Conservation (phyloP, 2,888 invertebrate species). For the Oscheius sp. region DNA sequence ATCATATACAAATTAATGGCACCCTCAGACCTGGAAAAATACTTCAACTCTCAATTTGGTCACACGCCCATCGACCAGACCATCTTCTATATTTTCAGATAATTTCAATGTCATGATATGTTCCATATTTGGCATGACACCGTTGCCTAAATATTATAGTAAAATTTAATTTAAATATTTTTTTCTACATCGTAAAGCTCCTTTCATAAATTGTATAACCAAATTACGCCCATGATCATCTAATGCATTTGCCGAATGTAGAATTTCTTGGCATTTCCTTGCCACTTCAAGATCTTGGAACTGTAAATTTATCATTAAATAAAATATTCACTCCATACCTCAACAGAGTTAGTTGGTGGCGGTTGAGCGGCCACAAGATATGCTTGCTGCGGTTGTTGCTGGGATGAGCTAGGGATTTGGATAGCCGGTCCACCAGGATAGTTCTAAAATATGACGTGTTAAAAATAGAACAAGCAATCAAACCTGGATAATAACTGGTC, state of each 20-base stretch:
- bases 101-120: conserved; percentile 95
- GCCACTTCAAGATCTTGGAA: conserved; percentile 86
- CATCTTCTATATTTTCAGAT: conserved; percentile 89
- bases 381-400: conserved; percentile 15
- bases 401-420: conserved; percentile 19
- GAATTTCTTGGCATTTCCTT: conserved; percentile 83
- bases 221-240: conserved; percentile 96
- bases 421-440: conserved; percentile 2
- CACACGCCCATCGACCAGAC: conserved; percentile 87
- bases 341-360: background rate
- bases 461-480: background rate
- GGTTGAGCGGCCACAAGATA: conserved; percentile 3
- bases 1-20: background rate
- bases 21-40: conserved; percentile 80
- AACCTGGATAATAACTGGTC: background rate
- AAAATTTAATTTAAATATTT: background rate
- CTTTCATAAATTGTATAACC: conserved; percentile 97
- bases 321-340: background rate
- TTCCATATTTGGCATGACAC: conserved; percentile 95
- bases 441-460: background rate
- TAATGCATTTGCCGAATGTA: conserved; percentile 92
- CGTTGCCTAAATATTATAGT: background rate
- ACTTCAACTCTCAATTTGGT: conserved; percentile 87
- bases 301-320: conserved; percentile 11
- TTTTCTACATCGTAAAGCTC: conserved; percentile 83